Conservation (phyloP, 2,888 invertebrate species). For the Callyntrura sp. region DNA sequence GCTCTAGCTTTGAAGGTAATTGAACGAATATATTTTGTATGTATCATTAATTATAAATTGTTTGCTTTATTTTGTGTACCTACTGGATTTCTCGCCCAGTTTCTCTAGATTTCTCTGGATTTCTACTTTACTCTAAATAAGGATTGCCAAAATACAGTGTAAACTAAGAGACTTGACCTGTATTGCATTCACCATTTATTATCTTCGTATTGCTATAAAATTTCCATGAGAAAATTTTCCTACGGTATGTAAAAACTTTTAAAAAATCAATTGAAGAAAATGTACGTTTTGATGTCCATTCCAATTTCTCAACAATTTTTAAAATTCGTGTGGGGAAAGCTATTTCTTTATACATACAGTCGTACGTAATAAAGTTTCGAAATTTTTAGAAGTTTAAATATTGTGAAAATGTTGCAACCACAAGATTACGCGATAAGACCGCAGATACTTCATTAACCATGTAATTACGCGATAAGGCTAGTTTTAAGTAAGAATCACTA, state of each 20-base stretch:
- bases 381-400: background rate
- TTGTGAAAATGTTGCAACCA: background rate
- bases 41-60: background rate
- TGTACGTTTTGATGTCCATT: constrained; percentile 13
- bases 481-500: no score
- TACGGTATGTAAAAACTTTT: background rate
- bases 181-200: background rate
- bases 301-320: background rate
- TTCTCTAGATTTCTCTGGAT: no score
- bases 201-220: background rate
- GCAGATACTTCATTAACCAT: background rate
- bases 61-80: background rate
- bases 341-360: constrained; percentile 16
- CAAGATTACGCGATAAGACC: background rate
- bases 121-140: no score
- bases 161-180: constrained; percentile 14
- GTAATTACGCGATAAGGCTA: background rate
- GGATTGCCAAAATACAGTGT: constrained; percentile 33
- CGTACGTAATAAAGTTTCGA: background rate
- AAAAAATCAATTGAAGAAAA: background rate
- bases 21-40: background rate
- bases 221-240: background rate
- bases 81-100: background rate
- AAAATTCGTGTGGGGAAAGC: constrained; percentile 2
- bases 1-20: background rate